These are phyloP conservation scores for Anas bahamensis DNA, from an alignment of 2,797 vertebrate species.

Conservation along the genomic window DNA sequence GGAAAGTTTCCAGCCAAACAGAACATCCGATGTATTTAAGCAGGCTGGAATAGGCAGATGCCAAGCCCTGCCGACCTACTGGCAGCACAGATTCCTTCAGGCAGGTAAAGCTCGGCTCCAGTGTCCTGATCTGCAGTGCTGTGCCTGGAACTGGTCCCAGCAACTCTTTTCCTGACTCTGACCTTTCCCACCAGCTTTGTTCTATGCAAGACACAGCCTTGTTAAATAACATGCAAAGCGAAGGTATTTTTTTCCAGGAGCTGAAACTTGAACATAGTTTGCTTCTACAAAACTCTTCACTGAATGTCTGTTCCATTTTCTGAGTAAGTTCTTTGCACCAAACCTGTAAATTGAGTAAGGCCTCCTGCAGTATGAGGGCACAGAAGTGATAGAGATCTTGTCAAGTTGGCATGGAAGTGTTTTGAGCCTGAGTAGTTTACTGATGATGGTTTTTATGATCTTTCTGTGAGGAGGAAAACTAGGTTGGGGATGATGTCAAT, in stretches of 20 bases:
- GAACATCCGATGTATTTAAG: neutral
- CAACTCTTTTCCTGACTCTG: neutral
- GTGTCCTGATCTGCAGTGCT: neutral
- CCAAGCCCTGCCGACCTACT: neutral
- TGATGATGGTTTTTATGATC: neutral
- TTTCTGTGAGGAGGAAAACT: neutral
- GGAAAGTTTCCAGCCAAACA: neutral
- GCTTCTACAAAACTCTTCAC: neutral
- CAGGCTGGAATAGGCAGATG: neutral
- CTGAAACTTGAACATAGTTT: neutral
- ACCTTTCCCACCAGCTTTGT: neutral
- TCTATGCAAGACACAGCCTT: fast-evolving
- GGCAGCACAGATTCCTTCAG: fast-evolving
- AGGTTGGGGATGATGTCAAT: neutral
- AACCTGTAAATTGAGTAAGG: neutral
- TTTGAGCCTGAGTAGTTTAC: neutral
- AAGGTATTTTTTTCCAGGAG: neutral
- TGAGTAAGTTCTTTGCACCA: fast-evolving
- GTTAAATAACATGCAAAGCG: neutral
- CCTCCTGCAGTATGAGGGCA: neutral
- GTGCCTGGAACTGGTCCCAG: neutral
- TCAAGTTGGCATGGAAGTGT: neutral
- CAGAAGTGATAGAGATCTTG: neutral
- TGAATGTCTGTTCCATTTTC: neutral
- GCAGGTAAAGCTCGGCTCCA: neutral